A percentile compares a stretch with the other conserved stretches of the same genome.
phyloP scores from a whole-genome alignment of 2,797 vertebrate species.

The Pseudochromis fuscus region DNA sequence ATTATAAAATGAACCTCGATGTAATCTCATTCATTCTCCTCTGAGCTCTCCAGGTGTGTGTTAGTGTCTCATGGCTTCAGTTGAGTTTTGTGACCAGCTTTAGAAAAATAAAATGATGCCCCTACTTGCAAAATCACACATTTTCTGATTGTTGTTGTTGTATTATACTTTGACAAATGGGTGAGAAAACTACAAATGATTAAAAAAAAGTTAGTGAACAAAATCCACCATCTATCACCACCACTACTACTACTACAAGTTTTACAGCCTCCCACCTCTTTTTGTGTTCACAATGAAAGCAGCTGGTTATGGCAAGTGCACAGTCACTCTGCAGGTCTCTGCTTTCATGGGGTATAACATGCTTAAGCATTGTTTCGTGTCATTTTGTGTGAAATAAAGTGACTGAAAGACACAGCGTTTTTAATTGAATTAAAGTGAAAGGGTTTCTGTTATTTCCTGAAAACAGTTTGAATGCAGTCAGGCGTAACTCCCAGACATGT shows the following conservation, averaged over 20 bases:
- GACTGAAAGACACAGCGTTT: background rate
- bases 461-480: slow-evolving; percentile 74
- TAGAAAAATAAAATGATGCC: slow-evolving; percentile 2
- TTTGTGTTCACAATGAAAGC: slow-evolving; percentile 31
- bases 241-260: slow-evolving; percentile 8
- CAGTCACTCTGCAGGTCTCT: slow-evolving; percentile 9
- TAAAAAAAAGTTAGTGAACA: slow-evolving; percentile 27
- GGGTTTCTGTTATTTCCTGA: slow-evolving; percentile 71
- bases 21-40: slow-evolving; percentile 4
- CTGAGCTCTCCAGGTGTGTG: slow-evolving; percentile 9
- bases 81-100: slow-evolving; percentile 2
- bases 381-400: slow-evolving; percentile 1
- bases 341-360: slow-evolving; percentile 2
- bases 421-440: slow-evolving; percentile 41
- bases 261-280: slow-evolving; percentile 25
- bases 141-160: slow-evolving; percentile 12
- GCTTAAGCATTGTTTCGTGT: slow-evolving; percentile 56
- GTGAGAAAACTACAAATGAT: background rate
- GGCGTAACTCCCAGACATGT: slow-evolving; percentile 73
- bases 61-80: slow-evolving; percentile 1
- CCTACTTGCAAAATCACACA: background rate
- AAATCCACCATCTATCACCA: slow-evolving; percentile 9
- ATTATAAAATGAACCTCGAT: background rate
- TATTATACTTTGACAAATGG: background rate
- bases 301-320: slow-evolving; percentile 16